These are phyloP conservation scores for Gymnodraco acuticeps DNA, from an alignment of 2,797 vertebrate species.

Conservation along the genomic window DNA sequence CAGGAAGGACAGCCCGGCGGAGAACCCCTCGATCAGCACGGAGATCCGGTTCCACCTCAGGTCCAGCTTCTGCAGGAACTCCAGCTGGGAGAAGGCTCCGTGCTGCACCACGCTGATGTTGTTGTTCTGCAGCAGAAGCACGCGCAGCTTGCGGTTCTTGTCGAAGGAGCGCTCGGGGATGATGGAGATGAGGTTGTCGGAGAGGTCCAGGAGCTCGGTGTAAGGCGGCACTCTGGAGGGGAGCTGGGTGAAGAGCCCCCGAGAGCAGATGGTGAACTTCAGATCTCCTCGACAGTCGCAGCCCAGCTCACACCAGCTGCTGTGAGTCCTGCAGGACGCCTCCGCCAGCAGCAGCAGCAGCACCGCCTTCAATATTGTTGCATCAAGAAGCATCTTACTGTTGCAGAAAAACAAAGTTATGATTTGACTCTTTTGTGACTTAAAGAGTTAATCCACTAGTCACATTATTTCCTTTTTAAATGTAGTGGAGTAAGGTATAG, in stretches of 20 bases:
- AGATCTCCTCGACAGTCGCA: conserved; percentile 80
- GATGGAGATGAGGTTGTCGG: conserved; percentile 79
- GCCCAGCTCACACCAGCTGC: conserved; percentile 53
- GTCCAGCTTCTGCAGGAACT: conserved; percentile 86
- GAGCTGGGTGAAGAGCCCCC: conserved; percentile 59
- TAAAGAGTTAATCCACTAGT: too few species aligned
- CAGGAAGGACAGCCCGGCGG: conserved; percentile 78
- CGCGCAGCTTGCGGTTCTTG: conserved; percentile 76
- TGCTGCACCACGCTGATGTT: conserved; percentile 76
- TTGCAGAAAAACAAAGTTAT: too few species aligned
- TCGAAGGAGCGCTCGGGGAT: conserved; percentile 67
- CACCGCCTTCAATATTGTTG: conserved; percentile 4
- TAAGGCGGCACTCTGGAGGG: conserved; percentile 70
- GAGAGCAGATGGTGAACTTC: conserved; percentile 83
- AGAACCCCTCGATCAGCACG: conserved; percentile 79
- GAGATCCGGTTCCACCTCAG: conserved; percentile 84
- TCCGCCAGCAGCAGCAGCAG: conserved; percentile 53
- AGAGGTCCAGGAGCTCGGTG: conserved; percentile 85
- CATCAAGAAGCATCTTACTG: too few species aligned
- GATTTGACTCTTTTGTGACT: too few species aligned
- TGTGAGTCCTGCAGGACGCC: conserved; percentile 35
- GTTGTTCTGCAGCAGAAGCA: conserved; percentile 85
- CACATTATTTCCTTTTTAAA: too few species aligned
- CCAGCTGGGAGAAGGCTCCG: conserved; percentile 79
- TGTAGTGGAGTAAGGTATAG: too few species aligned